Evolutionary conservation across 2,888 invertebrate genomes (phyloP), one percentile per base, ranked within the genome.

Genomic region (Caenorhabditis sp.): DNA sequence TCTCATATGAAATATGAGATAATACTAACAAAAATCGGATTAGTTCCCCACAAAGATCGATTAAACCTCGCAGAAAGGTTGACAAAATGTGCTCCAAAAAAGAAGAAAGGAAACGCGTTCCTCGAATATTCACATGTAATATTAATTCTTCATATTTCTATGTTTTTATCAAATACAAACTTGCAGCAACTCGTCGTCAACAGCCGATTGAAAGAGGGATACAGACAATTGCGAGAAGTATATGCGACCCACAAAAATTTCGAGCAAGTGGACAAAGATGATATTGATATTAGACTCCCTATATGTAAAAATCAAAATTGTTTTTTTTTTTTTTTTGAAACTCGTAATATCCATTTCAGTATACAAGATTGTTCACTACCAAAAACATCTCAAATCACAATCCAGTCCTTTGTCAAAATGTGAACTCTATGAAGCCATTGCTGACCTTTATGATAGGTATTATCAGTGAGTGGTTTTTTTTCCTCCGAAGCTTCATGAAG

Each of bases 391-490:
- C 2, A 58, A 59, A 56, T 64, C 58, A 14, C 8, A 38, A n/a
- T n/a, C n/a, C n/a, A n/a, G 31, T 0, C 21, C 59, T 54, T 27
- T 68, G 20, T 54, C 61, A 21, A 43, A 52, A n/a, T 73, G 62
- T 5, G 56, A 65, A 31, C 43, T 68, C n/a, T 53, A 65, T 27
- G 73, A 73, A 65, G 65, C 68, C 1, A 52, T 68, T 25, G 73
- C 59, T 2, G 73, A 73, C 59, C 36, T 73, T 1, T 73, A 68
- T 57, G 65, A 73, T 23, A 56, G 62, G 20, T 73, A 73, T 43
- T 73, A 27, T 23, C 59, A 60, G 36, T 59, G 12, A 31, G 26
- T 27, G 27, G 31, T 27, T 31, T 57, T 57, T 17, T 31, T 36
- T 36, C 10, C 10, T 36, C 7, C 5, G 10, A 36, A 36, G 10